These are phyloP conservation scores for Caenorhabditis sp. DNA, from an alignment of 2,888 invertebrate species.

Conservation along the genomic window DNA sequence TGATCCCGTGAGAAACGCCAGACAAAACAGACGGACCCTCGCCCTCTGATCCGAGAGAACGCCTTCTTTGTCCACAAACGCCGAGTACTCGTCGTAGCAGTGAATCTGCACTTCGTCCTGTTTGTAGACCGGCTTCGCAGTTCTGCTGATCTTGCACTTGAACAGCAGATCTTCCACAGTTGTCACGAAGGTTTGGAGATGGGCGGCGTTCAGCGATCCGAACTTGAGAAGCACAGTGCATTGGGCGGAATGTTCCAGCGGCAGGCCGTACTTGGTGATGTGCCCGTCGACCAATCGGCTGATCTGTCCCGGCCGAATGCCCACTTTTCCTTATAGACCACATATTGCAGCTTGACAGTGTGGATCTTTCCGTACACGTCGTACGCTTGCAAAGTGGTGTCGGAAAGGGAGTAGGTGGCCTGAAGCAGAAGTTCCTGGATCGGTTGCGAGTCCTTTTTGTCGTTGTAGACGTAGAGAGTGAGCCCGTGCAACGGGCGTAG, in stretches of 20 bases:
- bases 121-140: slow-evolving; percentile 86
- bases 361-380: slow-evolving; percentile 99
- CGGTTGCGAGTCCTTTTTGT: slow-evolving; percentile 60
- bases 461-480: slow-evolving; percentile 83
- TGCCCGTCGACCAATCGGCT: slow-evolving; percentile 80
- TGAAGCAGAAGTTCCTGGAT: slow-evolving; percentile 76
- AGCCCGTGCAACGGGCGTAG: slow-evolving; percentile 89
- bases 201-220: slow-evolving; percentile 90
- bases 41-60: slow-evolving; percentile 90
- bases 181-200: slow-evolving; percentile 91
- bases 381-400: slow-evolving; percentile 87
- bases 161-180: slow-evolving; percentile 94
- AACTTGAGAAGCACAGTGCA: slow-evolving; percentile 95
- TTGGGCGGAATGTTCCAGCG: slow-evolving; percentile 97
- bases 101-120: slow-evolving; percentile 88
- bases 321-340: slow-evolving; percentile 98
- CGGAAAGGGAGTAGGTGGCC: slow-evolving; percentile 81
- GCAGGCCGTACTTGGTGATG: slow-evolving; percentile 92
- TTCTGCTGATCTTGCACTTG: slow-evolving; percentile 84
- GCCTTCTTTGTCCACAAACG: slow-evolving; percentile 84
- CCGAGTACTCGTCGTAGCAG: slow-evolving; percentile 79
- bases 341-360: slow-evolving; percentile 95
- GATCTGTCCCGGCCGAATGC: slow-evolving; percentile 86
- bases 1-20: slow-evolving; percentile 96
- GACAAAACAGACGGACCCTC: slow-evolving; percentile 92